Percentiles rank a stretch among this genome's conserved stretches.
These are phyloP conservation scores for Castor canadensis DNA, from an alignment of 2,113 vertebrate species.

Conservation along the genomic window DNA sequence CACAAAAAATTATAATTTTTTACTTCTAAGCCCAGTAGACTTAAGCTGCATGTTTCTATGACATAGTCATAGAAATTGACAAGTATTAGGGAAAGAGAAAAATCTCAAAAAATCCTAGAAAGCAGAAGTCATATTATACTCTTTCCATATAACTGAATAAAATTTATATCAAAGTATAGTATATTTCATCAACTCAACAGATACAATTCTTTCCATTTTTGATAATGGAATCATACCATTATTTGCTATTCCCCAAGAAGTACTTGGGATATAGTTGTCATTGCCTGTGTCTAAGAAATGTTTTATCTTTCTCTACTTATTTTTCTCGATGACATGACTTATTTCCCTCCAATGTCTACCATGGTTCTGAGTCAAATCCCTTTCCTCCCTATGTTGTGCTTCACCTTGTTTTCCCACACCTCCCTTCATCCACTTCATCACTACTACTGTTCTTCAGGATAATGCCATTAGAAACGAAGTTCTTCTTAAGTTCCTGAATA, in stretches of 20 bases:
- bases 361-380: background rate
- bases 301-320: background rate
- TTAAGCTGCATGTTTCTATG: background rate
- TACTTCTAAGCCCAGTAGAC: background rate
- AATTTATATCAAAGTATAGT: background rate
- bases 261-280: background rate
- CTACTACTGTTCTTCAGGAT: background rate
- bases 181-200: background rate
- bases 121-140: background rate
- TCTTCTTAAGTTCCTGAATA: background rate
- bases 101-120: background rate
- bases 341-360: background rate
- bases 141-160: background rate
- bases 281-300: background rate
- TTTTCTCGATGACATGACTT: background rate
- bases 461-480: background rate
- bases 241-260: background rate
- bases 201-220: background rate
- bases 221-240: background rate
- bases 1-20: background rate
- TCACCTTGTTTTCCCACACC: background rate
- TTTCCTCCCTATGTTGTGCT: background rate
- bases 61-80: background rate
- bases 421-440: background rate
- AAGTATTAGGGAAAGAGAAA: background rate